Conservation (phyloP, 2,888 invertebrate species). For the Drepana falcataria region DNA sequence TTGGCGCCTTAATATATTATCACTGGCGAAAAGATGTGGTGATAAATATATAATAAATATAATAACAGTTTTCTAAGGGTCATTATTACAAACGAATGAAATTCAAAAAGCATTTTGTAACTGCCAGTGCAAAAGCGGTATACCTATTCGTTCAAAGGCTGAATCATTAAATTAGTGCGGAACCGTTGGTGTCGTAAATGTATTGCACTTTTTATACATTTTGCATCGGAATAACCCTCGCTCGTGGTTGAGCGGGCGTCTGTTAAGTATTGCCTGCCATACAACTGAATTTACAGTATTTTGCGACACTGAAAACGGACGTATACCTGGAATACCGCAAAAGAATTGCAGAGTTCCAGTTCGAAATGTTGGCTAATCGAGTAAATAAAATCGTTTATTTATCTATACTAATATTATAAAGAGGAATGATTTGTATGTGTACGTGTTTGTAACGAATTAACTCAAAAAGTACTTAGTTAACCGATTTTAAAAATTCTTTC, state of each 20-base stretch:
- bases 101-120: neutral
- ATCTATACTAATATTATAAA: too few species aligned
- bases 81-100: neutral
- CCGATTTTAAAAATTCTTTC: too few species aligned
- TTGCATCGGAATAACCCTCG: conserved; percentile 16
- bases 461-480: too few species aligned
- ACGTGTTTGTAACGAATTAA: too few species aligned
- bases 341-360: neutral
- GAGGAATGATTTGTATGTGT: too few species aligned
- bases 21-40: too few species aligned
- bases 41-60: too few species aligned
- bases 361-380: neutral
- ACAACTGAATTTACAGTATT: conserved; percentile 16
- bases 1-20: too few species aligned
- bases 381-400: too few species aligned
- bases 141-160: neutral
- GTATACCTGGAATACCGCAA: neutral
- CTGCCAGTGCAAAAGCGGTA: neutral
- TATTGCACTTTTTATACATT: conserved; percentile 17
- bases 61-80: too few species aligned
- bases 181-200: conserved; percentile 13
- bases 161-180: conserved; percentile 18
- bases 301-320: neutral
- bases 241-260: conserved; percentile 20
- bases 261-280: conserved; percentile 36